These are phyloP conservation scores for Temnothorax ravouxi DNA, from an alignment of 2,888 invertebrate genomes.

Conservation along the genomic window DNA sequence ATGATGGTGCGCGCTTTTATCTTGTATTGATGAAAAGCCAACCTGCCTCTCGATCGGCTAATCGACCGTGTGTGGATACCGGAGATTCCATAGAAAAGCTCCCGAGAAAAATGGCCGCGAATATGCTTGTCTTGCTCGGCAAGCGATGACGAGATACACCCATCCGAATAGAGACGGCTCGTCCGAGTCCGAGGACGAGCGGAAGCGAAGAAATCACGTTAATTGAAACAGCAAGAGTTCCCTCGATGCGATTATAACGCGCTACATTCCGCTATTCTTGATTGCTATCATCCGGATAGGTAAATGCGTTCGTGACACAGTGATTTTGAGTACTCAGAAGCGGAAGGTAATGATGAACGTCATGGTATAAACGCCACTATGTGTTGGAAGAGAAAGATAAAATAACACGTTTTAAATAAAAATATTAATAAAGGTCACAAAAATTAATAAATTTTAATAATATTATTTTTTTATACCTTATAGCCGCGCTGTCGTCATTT, in stretches of 20 bases:
- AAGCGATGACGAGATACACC: conserved; percentile 26
- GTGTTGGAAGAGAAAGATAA: neutral
- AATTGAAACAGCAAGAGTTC: conserved; percentile 37
- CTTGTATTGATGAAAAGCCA: conserved; percentile 75
- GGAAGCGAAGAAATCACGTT: conserved; percentile 35
- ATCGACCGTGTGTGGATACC: conserved; percentile 74
- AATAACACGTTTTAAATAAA: neutral
- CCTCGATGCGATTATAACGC: neutral
- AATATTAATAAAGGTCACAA: neutral
- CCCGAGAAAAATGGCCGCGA: conserved; percentile 69
- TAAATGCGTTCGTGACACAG: conserved; percentile 8
- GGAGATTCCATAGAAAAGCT: conserved; percentile 68
- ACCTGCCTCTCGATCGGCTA: conserved; percentile 76
- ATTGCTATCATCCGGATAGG: conserved; percentile 21
- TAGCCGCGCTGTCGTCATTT: too few relatives aligned
- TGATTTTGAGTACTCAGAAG: neutral
- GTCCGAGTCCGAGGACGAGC: conserved; percentile 1
- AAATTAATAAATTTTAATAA: conserved; percentile 13
- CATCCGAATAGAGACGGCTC: neutral
- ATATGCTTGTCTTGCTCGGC: conserved; percentile 59
- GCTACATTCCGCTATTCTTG: conserved; percentile 14
- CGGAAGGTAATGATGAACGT: conserved; percentile 4
- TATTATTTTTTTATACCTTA: neutral
- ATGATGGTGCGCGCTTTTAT: conserved; percentile 70
- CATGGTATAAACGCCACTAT: neutral